Evolutionary conservation across 2,888 invertebrate genomes (phyloP), one percentile per base, ranked within the genome.

Genomic region (Abrostola tripartita): DNA sequence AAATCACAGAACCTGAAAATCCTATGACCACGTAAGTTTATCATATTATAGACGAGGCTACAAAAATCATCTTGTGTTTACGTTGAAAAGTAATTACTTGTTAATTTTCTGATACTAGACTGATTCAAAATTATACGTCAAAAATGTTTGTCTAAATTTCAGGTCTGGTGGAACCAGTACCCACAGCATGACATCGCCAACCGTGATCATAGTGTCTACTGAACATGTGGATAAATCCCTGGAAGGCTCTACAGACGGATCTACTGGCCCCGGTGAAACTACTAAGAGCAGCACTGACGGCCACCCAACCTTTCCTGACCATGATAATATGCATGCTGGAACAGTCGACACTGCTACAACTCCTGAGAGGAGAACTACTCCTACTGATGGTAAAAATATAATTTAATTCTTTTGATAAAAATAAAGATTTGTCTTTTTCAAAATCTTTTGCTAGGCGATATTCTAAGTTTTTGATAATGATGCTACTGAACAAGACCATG

Each of bases 1-100:
- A 94, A 52, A 95, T 89, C 10, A 96, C 97, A 5, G 97, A 97
- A 79, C 97, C 96, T 37, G 95, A 89, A 83, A 95, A 95, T 57
- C 95, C 95, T 8, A 95, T 95, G 53, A 95, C 96, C 0, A 95
- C 92, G 93, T 93, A 82, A 89, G 91, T 83, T 38, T 12, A 6
- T 24, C 40, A n/a, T 78, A 78, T 1, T 38, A 14, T 38, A 2
- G 7, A 51, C 4, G n/a, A n/a, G 0, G 36, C 5, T n/a, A 24
- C 24, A 4, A 24, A 24, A 24, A 24, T 24, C 7, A n/a, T n/a
- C n/a, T n/a, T n/a, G n/a, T n/a, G n/a, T n/a, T n/a, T n/a, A n/a
- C n/a, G n/a, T 50, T 50, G 0, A 50, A 24, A 9, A 6, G 7
- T 9, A 0, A 12, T n/a, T n/a, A 11, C 24, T 1, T 14, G 1